Percentiles rank a stretch among this genome's conserved stretches.
These are phyloP conservation scores for Catalaphyllia jardinei DNA, from an alignment of 64 coral and sea anemone species.

Conservation along the genomic window DNA sequence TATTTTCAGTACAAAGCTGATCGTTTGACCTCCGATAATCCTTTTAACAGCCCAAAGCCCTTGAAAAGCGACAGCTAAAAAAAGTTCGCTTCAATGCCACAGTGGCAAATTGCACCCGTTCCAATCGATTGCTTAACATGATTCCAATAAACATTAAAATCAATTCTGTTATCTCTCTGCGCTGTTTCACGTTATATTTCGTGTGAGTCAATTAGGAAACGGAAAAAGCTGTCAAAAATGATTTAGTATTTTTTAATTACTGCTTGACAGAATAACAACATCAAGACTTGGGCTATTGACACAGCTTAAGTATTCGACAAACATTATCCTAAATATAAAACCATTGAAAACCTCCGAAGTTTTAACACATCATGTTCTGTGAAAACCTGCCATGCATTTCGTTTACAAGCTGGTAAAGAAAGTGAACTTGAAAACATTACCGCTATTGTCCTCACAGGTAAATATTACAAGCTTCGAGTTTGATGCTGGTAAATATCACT, in stretches of 20 bases:
- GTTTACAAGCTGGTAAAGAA: background rate
- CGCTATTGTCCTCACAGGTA: too few species aligned
- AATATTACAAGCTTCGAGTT: background rate
- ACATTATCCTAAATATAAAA: background rate
- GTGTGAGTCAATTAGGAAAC: background rate
- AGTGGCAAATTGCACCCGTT: background rate
- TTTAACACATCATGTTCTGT: background rate
- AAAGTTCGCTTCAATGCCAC: background rate
- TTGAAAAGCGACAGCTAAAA: background rate
- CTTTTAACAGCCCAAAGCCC: background rate
- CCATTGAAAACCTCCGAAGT: background rate
- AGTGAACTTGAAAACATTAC: background rate
- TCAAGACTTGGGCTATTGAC: background rate
- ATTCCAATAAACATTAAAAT: background rate
- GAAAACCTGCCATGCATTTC: background rate
- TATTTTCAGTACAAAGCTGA: background rate
- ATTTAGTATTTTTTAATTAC: constrained; percentile 29
- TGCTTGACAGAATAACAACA: constrained; percentile 2
- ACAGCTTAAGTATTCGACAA: background rate
- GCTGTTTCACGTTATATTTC: background rate
- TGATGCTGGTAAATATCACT: constrained; percentile 24
- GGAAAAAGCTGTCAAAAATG: background rate
- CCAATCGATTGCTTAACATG: background rate
- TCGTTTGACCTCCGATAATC: constrained; percentile 15
- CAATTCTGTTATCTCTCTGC: background rate